Base-by-base conservation (phyloP, 2,888 invertebrate species). In the Epinotia brunnichana region DNA sequence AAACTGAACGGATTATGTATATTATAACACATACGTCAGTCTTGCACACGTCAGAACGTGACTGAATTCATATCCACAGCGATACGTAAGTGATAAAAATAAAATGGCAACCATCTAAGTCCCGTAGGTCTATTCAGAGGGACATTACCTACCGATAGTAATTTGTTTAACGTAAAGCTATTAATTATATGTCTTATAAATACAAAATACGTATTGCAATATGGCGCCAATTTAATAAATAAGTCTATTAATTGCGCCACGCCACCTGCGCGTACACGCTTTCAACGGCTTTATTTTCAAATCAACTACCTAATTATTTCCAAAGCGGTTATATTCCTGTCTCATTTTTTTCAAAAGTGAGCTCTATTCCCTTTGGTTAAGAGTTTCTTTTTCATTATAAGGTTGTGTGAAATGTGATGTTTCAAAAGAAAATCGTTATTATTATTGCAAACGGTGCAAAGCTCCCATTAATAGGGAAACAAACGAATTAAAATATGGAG, bases 391-490 rank as follows among this genome's bases (percentile, higher is more conserved):
- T 4, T 48, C 21, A 48, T 41, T 61, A 19, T 10, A 7, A 7
- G 21, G 5, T 24, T 15, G 7, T 7, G 35, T 35, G 2, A 44
- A 19, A 44, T 44, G 3, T 2, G 44, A 44, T 13, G 15, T 21
- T 13, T 7, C 15, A 21, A 61, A 44, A 61, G 17, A 2, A 15
- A 61, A 44, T 2, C 13, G n/a, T 21, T n/a, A 17, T 24, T 24
- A 61, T 24, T 44, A 61, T 24, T 61, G 61, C 61, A 61, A 61
- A 61, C 44, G 24, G 61, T 35, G 51, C 29, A 35, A 67, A 67
- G 29, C 67, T 48, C 13, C 29, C 15, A 48, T 59, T 57, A 35
- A 24, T 44, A 17, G 11, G 17, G 21, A 67, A 44, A 48, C 17
- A 29, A 24, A 44, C 29, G 44, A 54, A 54, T 54, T 54, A 10